Evolutionary conservation across 2,888 invertebrate species (phyloP), one percentile per base, ranked within the genome.

Genomic region (Macrophya annulata): DNA sequence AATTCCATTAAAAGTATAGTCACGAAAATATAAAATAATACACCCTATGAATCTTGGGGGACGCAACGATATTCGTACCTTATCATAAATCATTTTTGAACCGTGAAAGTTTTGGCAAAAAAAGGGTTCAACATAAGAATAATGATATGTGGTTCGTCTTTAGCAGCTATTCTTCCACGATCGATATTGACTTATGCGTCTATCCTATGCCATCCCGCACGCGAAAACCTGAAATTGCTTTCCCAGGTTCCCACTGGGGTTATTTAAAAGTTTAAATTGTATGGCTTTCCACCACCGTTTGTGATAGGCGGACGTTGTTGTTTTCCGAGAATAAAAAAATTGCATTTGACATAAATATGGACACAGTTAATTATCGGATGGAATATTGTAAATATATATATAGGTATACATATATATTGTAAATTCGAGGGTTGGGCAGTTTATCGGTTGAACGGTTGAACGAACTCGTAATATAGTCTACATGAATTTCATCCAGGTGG

Each of bases 181-280:
- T 48, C 48, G 76, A 76, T 76, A 76, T 76, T 76, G 76, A 48
- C 76, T 76, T 76, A 21, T 25, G 76, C 48, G 48, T 76, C 76
- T 76, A 76, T 76, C n/a, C 43, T 5, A 76, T 76, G 25, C 76
- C 45, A 76, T 76, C 45, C 76, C 48, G 76, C 76, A 45, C 25
- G 48, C 48, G 48, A 25, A 76, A 76, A 48, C 25, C 25, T 45
- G 45, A 45, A 76, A 76, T 76, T 76, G 76, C 76, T 76, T 76
- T 76, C 48, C 21, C 45, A 48, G 31, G 21, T 76, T 76, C 31
- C 15, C 25, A 48, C 40, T 71, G 71, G 71, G 71, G 71, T 71
- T 71, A 71, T 71, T 71, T 71, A 71, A 71, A 71, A 71, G 71
- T 71, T 71, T 71, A 71, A 40, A 71, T 71, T 71, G 71, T 71